Conservation (phyloP, 2,888 invertebrate genomes). For the Aricia artaxerxes region DNA sequence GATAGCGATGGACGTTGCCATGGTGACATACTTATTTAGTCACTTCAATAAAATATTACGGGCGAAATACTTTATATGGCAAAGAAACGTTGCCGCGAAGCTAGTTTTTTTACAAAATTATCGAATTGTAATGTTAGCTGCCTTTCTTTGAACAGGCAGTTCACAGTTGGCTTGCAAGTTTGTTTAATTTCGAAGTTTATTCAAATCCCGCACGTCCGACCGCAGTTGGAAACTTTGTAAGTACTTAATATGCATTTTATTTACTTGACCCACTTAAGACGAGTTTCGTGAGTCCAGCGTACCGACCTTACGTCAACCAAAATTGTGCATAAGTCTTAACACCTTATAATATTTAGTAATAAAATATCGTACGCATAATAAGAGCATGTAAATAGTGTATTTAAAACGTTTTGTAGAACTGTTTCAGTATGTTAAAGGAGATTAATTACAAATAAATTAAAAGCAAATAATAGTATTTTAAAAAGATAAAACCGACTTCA, state of each 20-base stretch:
- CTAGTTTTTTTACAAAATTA: neutral
- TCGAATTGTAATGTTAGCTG: neutral
- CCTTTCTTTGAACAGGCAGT: neutral
- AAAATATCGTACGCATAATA: neutral
- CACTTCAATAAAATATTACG: too few relatives aligned
- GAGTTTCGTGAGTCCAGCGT: neutral
- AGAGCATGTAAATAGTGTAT: too few relatives aligned
- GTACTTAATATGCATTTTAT: slow-evolving; percentile 9
- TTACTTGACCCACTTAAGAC: slow-evolving; percentile 15
- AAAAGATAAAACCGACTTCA: too few relatives aligned
- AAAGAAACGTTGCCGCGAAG: too few relatives aligned
- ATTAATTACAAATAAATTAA: too few relatives aligned
- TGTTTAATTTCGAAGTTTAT: neutral
- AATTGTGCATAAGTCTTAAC: neutral
- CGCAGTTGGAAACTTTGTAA: neutral
- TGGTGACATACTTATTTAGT: too few relatives aligned
- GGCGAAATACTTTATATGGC: too few relatives aligned
- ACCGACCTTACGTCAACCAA: neutral
- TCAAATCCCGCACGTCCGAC: neutral
- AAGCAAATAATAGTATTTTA: too few relatives aligned
- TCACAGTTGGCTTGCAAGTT: neutral
- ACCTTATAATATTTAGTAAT: neutral
- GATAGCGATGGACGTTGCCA: too few relatives aligned
- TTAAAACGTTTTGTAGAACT: too few relatives aligned
- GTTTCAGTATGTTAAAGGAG: too few relatives aligned